Evolutionary conservation across 2,888 invertebrate genomes (phyloP), one percentile per base, ranked within the genome.

Genomic region (Rutpela maculata): DNA sequence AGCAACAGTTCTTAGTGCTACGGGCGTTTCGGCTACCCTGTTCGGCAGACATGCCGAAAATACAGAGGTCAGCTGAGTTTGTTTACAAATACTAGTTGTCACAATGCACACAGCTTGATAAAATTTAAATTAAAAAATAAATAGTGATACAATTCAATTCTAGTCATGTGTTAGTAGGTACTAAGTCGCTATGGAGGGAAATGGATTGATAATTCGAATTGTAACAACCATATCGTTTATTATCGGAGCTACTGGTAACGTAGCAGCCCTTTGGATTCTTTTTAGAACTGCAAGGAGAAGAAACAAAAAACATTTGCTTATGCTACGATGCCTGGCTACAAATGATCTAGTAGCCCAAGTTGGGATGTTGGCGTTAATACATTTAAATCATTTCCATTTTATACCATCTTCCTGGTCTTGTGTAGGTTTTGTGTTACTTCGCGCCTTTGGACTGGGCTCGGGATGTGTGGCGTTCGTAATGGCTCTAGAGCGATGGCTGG

Each of bases 391-490:
- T 78, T 89, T 89, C 81, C 81, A 90, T n/a, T 85, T 90, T 9
- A 82, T 88, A 10, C 90, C 90, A 63, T 89, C 90, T 75, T 90
- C 91, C 81, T 90, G 90, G 85, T 92, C 92, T 87, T 95, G 95
- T 89, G 92, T 91, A 43, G 89, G 93, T 80, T 91, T 95, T 81
- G 95, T 97, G 7, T 90, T 95, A 72, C 93, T 96, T 90, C 92
- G 97, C 77, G 93, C 95, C 82, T 97, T 97, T 90, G 97, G 97
- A 67, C 92, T 97, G 77, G 96, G 96, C 86, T 96, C 96, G 83
- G 97, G 96, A 60, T 95, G 96, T 90, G 96, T 97, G 84, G 96
- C 97, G 22, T 93, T 96, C 86, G 95, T 96, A 75, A 97, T 97
- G 97, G 96, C 97, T 12, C 92, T 94, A 50, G 97, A 97, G 90